Percentiles rank a stretch among this genome's conserved stretches.
These are phyloP conservation scores for Philhelius pedissequus DNA, from an alignment of 2,888 invertebrate genomes.

Conservation along the genomic window DNA sequence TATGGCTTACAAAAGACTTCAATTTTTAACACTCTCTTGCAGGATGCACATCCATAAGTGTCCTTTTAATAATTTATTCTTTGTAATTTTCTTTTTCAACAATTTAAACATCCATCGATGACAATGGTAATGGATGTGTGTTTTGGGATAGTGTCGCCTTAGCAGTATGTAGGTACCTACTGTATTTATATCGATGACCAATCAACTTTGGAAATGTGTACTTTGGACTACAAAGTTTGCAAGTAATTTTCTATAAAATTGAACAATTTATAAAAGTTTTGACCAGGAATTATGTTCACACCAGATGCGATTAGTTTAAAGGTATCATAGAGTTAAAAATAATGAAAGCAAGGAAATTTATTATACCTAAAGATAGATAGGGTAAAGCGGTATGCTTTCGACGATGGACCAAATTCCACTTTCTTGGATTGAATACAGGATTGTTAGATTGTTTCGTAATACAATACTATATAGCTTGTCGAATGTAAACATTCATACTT, in stretches of 20 bases:
- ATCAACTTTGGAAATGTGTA: background rate
- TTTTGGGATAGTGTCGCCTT: constrained; percentile 14
- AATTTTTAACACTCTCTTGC: constrained; percentile 24
- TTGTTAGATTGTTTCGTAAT: too few relatives aligned
- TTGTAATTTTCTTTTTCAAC: constrained; percentile 32
- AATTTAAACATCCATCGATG: background rate
- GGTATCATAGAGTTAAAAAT: too few relatives aligned
- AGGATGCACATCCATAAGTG: constrained; percentile 51
- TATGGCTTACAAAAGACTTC: constrained; percentile 38
- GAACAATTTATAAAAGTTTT: constrained; percentile 9
- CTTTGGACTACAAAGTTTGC: background rate
- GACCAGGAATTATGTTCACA: background rate
- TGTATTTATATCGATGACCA: constrained; percentile 21
- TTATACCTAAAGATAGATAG: too few relatives aligned
- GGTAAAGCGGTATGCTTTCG: too few relatives aligned
- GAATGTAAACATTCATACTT: too few relatives aligned
- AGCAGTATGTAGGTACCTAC: constrained; percentile 22
- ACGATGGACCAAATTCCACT: too few relatives aligned
- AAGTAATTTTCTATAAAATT: background rate
- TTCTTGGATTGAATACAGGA: too few relatives aligned
- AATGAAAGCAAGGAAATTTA: too few relatives aligned
- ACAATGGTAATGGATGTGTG: constrained; percentile 47
- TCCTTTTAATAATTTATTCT: constrained; percentile 67
- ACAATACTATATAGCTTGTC: too few relatives aligned
- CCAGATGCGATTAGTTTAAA: background rate